A percentile compares a stretch with the other conserved stretches of the same genome.
These are phyloP conservation scores for Tenodera sinensis DNA, from an alignment of 2,888 invertebrate species.

Conservation along the genomic window DNA sequence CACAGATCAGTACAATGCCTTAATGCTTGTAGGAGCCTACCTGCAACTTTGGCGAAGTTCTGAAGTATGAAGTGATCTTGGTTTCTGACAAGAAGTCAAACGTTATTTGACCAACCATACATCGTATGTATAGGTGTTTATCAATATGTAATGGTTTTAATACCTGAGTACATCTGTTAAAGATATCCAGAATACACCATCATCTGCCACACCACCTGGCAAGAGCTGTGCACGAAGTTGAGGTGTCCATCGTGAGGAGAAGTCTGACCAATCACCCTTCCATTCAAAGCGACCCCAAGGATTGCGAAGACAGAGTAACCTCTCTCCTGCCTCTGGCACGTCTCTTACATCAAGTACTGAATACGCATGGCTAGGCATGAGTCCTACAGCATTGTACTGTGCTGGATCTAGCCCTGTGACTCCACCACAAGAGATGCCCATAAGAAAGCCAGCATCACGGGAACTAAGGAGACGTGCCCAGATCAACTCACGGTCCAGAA, in stretches of 20 bases:
- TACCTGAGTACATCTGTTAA: conserved; percentile 81
- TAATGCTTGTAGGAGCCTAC: too few relatives aligned
- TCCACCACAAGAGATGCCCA: conserved; percentile 98
- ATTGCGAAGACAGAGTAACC: conserved; percentile 86
- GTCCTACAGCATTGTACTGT: conserved; percentile 84
- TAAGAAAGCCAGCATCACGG: conserved; percentile 88
- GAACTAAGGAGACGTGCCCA: conserved; percentile 89
- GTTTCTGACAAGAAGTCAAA: too few relatives aligned
- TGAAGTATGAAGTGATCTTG: too few relatives aligned
- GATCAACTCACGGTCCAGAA: conserved; percentile 86
- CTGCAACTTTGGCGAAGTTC: too few relatives aligned
- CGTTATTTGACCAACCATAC: too few relatives aligned
- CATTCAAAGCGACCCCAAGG: conserved; percentile 99
- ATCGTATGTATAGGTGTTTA: too few relatives aligned
- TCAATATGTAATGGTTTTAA: too few relatives aligned
- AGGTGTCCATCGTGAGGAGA: conserved; percentile 68
- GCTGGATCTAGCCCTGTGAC: conserved; percentile 86
- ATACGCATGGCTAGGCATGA: conserved; percentile 92
- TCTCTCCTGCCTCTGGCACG: conserved; percentile 57
- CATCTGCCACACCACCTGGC: conserved; percentile 69
- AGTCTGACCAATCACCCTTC: conserved; percentile 92
- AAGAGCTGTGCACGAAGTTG: conserved; percentile 65
- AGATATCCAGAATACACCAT: conserved; percentile 98
- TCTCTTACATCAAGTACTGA: conserved; percentile 91
- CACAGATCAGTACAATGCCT: too few relatives aligned